phyloP scores from a whole-genome alignment of 2,113 vertebrate species.

The Zonotrichia leucophrys region DNA sequence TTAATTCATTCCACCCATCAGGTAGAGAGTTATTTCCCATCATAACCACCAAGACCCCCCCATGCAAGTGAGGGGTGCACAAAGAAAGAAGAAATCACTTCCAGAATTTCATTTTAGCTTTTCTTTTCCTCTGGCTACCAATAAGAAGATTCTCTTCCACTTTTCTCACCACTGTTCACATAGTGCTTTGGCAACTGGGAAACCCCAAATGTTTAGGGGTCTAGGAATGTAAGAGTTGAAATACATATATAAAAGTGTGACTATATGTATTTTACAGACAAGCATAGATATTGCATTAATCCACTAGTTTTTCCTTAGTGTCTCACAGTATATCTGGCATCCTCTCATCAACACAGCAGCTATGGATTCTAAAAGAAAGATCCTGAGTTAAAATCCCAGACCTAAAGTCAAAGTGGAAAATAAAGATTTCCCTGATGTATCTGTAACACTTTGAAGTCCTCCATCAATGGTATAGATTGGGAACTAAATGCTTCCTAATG shows the following conservation, averaged over 20 bases:
- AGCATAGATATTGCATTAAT: neutral
- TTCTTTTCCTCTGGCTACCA: neutral
- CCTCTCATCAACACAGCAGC: neutral
- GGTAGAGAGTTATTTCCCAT: neutral
- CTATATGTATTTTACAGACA: neutral
- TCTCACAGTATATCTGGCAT: neutral
- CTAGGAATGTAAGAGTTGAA: neutral
- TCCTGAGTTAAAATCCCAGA: neutral
- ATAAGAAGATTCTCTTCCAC: neutral
- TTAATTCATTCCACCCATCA: neutral
- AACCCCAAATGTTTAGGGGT: neutral
- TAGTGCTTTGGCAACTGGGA: neutral
- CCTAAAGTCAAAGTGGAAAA: neutral
- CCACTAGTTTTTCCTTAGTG: neutral
- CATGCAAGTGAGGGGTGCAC: neutral
- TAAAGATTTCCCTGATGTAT: neutral
- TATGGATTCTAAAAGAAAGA: neutral
- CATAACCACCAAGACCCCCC: neutral
- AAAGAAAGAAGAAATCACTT: neutral
- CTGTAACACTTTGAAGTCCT: neutral
- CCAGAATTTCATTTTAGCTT: neutral
- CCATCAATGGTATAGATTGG: neutral
- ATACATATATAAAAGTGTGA: neutral
- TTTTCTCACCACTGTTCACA: neutral
- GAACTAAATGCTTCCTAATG: neutral